phyloP scores from a whole-genome alignment of 2,888 invertebrate species.

The Campoletis raptor region DNA sequence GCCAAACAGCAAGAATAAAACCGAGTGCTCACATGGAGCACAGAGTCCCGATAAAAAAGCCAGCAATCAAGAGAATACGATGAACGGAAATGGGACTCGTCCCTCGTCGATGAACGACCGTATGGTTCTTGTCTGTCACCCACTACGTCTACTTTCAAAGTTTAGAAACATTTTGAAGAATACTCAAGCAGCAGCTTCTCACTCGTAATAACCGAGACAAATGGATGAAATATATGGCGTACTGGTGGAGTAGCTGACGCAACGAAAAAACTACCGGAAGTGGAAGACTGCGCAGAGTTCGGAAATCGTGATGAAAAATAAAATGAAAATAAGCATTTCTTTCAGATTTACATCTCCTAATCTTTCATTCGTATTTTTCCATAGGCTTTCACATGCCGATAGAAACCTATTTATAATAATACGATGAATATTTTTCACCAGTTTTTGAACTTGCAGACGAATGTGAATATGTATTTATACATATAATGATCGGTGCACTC shows the following conservation, averaged over 20 bases:
- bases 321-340: not conserved
- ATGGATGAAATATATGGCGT: not conserved
- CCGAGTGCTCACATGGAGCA: conserved; percentile 77
- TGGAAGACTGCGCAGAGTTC: not conserved
- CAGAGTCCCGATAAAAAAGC: conserved; percentile 71
- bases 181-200: not conserved
- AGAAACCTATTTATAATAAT: not conserved
- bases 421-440: not conserved
- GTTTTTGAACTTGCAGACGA: not conserved
- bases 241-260: not conserved
- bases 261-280: not conserved
- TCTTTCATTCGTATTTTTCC: not conserved
- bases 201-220: not conserved
- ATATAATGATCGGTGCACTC: not conserved
- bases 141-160: conserved; percentile 1
- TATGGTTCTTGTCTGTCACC: not conserved
- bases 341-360: not conserved
- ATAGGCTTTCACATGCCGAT: not conserved
- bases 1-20: conserved; percentile 71
- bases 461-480: not conserved
- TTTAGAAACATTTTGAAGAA: conserved; percentile 6
- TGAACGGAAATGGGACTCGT: conserved; percentile 41
- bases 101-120: not conserved
- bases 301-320: not conserved
- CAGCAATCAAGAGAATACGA: conserved; percentile 41